Evolutionary conservation across 2,113 vertebrate species (phyloP).

Genomic region (Malurus melanocephalus): DNA sequence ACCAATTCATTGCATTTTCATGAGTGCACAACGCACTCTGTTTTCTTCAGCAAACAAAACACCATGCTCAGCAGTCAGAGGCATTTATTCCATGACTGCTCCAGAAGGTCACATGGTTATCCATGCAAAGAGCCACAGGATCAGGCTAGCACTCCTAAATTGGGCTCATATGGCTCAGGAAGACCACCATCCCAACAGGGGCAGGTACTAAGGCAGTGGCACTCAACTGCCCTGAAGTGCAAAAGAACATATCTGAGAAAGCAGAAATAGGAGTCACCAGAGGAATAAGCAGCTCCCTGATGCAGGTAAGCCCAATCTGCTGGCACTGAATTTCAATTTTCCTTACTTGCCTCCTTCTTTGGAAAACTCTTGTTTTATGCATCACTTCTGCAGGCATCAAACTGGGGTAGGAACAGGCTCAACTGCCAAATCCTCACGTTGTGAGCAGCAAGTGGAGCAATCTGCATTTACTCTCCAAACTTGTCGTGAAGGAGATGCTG

Average conservation of each 20-base stretch:
- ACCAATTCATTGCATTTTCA: background rate
- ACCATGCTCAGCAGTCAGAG: background rate
- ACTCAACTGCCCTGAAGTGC: background rate
- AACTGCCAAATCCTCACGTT: background rate
- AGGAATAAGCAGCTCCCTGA: background rate
- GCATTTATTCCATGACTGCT: background rate
- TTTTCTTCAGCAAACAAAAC: background rate
- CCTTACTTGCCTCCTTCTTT: background rate
- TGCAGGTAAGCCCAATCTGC: background rate
- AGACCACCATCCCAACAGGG: background rate
- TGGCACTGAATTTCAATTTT: background rate
- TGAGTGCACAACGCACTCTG: background rate
- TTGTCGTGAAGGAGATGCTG: background rate
- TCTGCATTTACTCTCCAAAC: background rate
- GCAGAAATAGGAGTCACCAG: background rate
- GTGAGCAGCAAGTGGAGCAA: background rate
- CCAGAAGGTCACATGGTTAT: background rate
- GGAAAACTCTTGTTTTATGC: background rate
- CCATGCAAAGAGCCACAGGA: background rate
- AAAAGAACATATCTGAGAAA: background rate
- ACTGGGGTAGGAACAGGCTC: background rate
- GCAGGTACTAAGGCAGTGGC: background rate
- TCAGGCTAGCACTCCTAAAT: background rate
- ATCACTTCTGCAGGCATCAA: background rate
- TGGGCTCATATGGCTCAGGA: background rate